Evolutionary conservation across 2,797 vertebrate genomes (phyloP).

Genomic region (Anableps anableps): DNA sequence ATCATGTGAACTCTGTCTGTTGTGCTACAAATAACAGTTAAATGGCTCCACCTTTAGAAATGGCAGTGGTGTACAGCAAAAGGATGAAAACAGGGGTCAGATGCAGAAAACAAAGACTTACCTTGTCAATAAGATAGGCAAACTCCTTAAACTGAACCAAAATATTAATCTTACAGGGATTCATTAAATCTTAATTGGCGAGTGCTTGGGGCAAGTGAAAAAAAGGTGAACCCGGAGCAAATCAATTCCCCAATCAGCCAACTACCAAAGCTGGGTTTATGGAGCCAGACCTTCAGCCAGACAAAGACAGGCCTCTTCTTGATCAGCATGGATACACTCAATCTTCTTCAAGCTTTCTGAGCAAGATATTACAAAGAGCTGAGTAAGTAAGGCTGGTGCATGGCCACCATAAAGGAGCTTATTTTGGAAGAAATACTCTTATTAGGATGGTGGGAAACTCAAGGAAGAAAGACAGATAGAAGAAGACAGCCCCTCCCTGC

Average conservation of each 20-base stretch:
- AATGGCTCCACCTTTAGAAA: conserved; percentile 8
- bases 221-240: conserved; percentile 36
- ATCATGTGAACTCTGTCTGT: not conserved
- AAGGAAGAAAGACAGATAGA: conserved; percentile 46
- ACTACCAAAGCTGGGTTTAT: conserved; percentile 58
- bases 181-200: conserved; percentile 59
- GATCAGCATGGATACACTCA: conserved; percentile 62
- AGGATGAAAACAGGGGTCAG: not conserved
- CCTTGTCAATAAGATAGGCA: conserved; percentile 21
- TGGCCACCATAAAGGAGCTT: conserved; percentile 65
- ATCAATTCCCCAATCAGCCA: conserved; percentile 54
- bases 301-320: conserved; percentile 75
- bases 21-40: not conserved
- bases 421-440: conserved; percentile 67
- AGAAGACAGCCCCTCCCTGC: not conserved
- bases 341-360: conserved; percentile 57
- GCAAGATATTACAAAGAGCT: conserved; percentile 78
- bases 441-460: conserved; percentile 73
- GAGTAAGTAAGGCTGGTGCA: conserved; percentile 65
- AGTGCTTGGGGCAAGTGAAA: conserved; percentile 20
- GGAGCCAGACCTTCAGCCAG: conserved; percentile 48
- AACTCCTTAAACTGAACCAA: conserved; percentile 17
- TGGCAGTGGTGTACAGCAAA: not conserved
- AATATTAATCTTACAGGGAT: conserved; percentile 45
- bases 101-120: not conserved